phyloP scores from a whole-genome alignment of 2,888 invertebrate genomes.

The Megastigmus dorsalis region DNA sequence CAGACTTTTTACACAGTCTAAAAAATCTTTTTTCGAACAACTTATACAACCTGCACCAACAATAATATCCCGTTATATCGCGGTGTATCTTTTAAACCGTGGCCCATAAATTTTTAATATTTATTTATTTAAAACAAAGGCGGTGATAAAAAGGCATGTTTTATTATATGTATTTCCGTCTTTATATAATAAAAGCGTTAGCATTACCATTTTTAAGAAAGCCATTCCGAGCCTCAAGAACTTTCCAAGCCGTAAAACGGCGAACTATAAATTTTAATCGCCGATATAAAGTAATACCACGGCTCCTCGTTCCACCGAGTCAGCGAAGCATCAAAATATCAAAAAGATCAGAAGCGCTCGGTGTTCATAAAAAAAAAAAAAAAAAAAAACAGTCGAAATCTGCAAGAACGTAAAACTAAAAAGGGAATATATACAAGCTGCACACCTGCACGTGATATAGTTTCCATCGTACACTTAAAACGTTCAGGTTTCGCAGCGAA shows the following conservation, averaged over 20 bases:
- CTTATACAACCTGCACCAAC: too few relatives aligned
- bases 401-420: slow-evolving; percentile 18
- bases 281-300: slow-evolving; percentile 29
- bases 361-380: slow-evolving; percentile 15
- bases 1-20: too few relatives aligned
- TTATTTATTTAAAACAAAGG: too few relatives aligned
- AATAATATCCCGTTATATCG: too few relatives aligned
- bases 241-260: slow-evolving; percentile 34
- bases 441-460: not conserved
- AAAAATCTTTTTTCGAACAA: too few relatives aligned
- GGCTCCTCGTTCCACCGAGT: slow-evolving; percentile 8
- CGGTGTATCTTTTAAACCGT: too few relatives aligned
- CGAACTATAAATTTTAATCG: slow-evolving; percentile 41
- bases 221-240: slow-evolving; percentile 24
- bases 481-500: too few relatives aligned
- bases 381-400: too few relatives aligned
- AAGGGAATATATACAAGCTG: not conserved
- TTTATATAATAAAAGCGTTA: not conserved
- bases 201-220: slow-evolving; percentile 3
- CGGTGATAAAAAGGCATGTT: too few relatives aligned
- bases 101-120: too few relatives aligned
- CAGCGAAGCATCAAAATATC: slow-evolving; percentile 35
- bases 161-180: too few relatives aligned
- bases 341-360: slow-evolving; percentile 1
- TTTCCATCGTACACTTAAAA: too few relatives aligned